phyloP scores from a whole-genome alignment of 2,888 invertebrate genomes.

The Bombylius discolor region DNA sequence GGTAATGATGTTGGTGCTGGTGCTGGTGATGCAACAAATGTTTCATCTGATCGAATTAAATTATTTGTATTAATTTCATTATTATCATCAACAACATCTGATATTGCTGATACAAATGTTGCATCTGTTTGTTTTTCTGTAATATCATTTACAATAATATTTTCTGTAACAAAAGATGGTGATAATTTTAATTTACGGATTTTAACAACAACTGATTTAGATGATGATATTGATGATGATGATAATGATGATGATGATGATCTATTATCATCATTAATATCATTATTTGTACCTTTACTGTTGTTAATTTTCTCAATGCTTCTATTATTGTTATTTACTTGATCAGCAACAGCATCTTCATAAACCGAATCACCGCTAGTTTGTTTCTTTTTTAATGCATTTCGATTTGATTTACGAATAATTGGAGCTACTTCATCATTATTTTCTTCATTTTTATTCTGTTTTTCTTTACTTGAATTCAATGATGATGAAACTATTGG shows the following conservation, averaged over 20 bases:
- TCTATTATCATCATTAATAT: neutral
- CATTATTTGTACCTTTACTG: constrained; percentile 15
- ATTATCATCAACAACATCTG: neutral
- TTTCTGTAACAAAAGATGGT: too few species aligned
- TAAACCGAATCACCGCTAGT: constrained; percentile 27
- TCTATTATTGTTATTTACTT: neutral
- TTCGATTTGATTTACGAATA: constrained; percentile 1
- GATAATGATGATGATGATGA: too few species aligned
- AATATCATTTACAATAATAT: neutral
- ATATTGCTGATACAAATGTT: constrained; percentile 7
- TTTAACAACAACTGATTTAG: neutral
- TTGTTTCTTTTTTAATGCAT: constrained; percentile 3
- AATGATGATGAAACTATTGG: too few species aligned
- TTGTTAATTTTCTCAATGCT: constrained; percentile 8
- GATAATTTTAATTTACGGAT: too few species aligned
- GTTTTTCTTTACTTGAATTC: neutral
- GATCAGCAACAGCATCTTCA: constrained; percentile 33
- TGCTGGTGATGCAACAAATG: constrained; percentile 18
- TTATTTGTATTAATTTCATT: too few species aligned
- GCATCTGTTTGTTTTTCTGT: constrained; percentile 6
- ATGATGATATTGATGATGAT: neutral
- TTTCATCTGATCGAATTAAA: constrained; percentile 15
- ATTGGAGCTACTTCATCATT: constrained; percentile 6
- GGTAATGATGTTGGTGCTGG: too few species aligned
- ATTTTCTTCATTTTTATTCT: neutral